Evolutionary conservation across 1,140 invertebrate species (phyloP).

Genomic region (Gerris buenoi): DNA sequence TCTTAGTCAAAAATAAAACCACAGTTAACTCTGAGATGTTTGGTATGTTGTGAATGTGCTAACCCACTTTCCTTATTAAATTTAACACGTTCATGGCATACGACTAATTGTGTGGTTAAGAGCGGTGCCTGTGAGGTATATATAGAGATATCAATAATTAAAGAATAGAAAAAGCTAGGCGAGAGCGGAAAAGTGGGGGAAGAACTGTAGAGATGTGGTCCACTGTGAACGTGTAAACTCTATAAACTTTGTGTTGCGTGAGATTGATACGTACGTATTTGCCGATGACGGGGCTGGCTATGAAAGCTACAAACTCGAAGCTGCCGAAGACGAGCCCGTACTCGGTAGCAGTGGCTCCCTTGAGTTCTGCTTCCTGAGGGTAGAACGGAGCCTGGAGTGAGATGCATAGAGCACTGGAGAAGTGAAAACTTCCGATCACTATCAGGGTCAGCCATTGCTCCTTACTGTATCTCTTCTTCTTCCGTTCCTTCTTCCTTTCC

Average conservation of each 20-base stretch:
- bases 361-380: conserved; percentile 36
- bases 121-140: no score
- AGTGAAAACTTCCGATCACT: conserved; percentile 38
- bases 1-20: no score
- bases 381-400: conserved; percentile 43
- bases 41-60: no score
- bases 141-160: no score
- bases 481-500: conserved; percentile 7
- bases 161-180: no score
- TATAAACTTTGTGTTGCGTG: background rate
- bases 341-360: conserved; percentile 39
- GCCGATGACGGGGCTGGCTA: conserved; percentile 42
- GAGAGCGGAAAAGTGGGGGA: no score
- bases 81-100: no score
- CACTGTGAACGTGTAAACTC: background rate
- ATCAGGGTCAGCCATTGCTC: conserved; percentile 35
- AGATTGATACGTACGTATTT: conserved; percentile 34
- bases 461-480: conserved; percentile 26
- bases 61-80: no score
- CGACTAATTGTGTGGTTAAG: no score
- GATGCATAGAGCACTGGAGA: conserved; percentile 39
- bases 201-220: no score
- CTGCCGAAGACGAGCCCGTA: conserved; percentile 48
- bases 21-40: no score
- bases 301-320: conserved; percentile 43